Base-by-base conservation (phyloP, 2,113 vertebrate species). In the Fregata magnificens region DNA sequence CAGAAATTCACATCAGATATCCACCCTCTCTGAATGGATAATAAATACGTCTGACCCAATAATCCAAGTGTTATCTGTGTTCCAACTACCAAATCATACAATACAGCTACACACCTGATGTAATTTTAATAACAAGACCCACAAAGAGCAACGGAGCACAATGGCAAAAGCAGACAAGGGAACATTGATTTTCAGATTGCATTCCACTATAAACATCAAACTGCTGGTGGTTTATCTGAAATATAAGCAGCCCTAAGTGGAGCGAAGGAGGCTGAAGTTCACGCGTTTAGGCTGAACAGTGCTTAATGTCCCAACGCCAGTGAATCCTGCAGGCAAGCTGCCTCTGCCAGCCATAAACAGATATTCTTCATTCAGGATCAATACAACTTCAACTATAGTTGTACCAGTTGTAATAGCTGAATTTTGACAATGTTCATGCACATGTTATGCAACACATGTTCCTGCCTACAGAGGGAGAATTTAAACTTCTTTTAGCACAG, bases 61-160 rank as follows among this genome's bases (percentile, higher is more conserved):
- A 97, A 97, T 88, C 95, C 96, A 77, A 96, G 91, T 88, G 95
- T 97, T 97, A 97, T 97, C 96, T 92, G 74, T 6, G 26, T 96
- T 95, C 83, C 94, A 96, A 93, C 94, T 88, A 97, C 91, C 61
- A 71, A 95, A 81, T 96, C 93, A 93, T 91, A 96, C 91, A 94
- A 93, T 93, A 90, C 53, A 92, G 90, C 92, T 92, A 92, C 91
- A 94, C 69, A 97, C 96, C 91, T 94, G 90, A 97, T 93, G 90
- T 88, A 91, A 97, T 96, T 97, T 97, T 97, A 97, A 97, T 98
- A 97, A 97, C 93, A 95, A 96, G 81, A 93, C 95, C 95, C 94
- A 95, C 96, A 97, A 96, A 96, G 67, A 93, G 88, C 95, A 95
- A 92, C 63, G 65, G 87, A 96, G 90, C 93, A 96, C 95, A 98